Evolutionary conservation across 2,888 invertebrate species (phyloP).

Genomic region (Heliconius erato): DNA sequence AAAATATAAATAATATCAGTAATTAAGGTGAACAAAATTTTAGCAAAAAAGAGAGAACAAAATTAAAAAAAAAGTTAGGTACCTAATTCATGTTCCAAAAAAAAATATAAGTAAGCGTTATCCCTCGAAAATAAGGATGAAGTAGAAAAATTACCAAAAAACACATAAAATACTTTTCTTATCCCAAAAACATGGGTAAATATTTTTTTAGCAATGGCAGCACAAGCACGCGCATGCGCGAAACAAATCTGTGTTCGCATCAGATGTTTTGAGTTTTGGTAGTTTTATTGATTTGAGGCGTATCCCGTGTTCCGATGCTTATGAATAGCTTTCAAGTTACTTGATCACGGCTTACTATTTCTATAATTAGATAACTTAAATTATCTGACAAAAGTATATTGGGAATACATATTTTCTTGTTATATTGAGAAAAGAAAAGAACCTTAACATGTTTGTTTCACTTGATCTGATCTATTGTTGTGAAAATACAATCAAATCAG

Average conservation of each 20-base stretch:
- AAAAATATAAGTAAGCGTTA: not conserved
- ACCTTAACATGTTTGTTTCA: no score
- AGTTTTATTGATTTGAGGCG: constrained; percentile 78
- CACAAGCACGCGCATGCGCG: constrained; percentile 71
- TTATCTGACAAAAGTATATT: not conserved
- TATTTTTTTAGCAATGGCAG: constrained; percentile 59
- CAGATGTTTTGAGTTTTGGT: constrained; percentile 78
- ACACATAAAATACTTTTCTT: not conserved
- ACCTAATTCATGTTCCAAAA: not conserved
- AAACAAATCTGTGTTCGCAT: constrained; percentile 65
- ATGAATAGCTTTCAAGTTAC: constrained; percentile 41
- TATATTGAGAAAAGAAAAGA: not conserved
- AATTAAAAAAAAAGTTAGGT: not conserved
- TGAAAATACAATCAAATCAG: no score
- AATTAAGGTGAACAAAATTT: not conserved
- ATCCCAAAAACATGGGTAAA: constrained; percentile 21
- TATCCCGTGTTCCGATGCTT: constrained; percentile 43
- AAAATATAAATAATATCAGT: not conserved
- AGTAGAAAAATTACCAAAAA: not conserved
- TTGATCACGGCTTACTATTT: constrained; percentile 34
- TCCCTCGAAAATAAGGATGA: not conserved
- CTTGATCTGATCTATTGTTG: no score
- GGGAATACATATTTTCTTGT: not conserved
- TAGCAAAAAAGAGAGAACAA: not conserved
- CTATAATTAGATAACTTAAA: not conserved